phyloP scores from a whole-genome alignment of 1,140 invertebrate species.

The Paramacrobiotus metropolitanus region DNA sequence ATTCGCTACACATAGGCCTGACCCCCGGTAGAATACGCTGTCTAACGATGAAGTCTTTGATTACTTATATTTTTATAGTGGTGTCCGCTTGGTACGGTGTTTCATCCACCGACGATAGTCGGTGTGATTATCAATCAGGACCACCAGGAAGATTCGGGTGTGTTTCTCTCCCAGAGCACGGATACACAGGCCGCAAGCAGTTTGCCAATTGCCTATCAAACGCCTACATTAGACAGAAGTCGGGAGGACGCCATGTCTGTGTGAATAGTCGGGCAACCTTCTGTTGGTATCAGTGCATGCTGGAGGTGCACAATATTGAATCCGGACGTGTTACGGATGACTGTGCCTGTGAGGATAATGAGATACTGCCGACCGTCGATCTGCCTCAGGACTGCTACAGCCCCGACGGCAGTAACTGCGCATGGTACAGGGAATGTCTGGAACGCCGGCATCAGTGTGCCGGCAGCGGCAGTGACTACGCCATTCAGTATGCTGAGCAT shows the following conservation, averaged over 20 bases:
- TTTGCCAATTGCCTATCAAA: conserved; percentile 2
- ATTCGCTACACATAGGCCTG: too few relatives aligned
- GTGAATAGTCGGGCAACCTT: neutral
- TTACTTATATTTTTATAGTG: too few relatives aligned
- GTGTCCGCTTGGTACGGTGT: too few relatives aligned
- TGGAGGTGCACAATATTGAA: neutral
- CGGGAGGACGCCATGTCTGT: neutral
- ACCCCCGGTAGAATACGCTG: too few relatives aligned
- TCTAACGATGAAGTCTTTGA: too few relatives aligned
- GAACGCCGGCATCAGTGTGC: neutral
- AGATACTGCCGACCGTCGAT: neutral
- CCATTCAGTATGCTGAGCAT: neutral
- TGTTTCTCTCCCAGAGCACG: neutral
- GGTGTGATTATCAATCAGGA: neutral
- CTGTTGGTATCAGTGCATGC: conserved; percentile 1
- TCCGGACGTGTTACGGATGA: neutral
- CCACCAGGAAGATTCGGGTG: neutral
- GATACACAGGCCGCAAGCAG: neutral
- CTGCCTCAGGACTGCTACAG: neutral
- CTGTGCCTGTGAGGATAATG: neutral
- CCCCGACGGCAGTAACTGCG: neutral
- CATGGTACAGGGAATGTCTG: neutral
- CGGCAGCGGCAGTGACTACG: neutral
- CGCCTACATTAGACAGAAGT: neutral
- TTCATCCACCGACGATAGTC: too few relatives aligned